Conservation (phyloP, 2,113 vertebrate genomes). For the Ginglymostoma cirratum region DNA sequence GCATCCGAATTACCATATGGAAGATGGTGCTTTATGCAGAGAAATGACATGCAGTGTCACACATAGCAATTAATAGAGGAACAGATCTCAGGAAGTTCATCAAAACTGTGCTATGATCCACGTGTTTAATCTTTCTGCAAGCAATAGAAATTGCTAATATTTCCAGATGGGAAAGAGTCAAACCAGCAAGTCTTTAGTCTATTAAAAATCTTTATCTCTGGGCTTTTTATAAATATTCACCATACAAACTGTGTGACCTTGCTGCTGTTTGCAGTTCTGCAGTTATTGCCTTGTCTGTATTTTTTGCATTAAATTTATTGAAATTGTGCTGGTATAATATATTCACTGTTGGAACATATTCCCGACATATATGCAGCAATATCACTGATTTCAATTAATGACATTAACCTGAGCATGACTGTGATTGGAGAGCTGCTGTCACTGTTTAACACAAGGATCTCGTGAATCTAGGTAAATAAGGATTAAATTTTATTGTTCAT, state of each 20-base stretch:
- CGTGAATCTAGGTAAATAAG: neutral
- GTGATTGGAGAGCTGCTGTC: neutral
- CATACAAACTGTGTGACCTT: neutral
- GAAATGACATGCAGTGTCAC: slow-evolving; percentile 35
- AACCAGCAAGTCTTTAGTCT: slow-evolving; percentile 10
- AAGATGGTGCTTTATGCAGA: slow-evolving; percentile 18
- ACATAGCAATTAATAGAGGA: slow-evolving; percentile 35
- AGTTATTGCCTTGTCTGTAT: neutral
- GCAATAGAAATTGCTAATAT: slow-evolving; percentile 26
- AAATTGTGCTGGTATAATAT: neutral
- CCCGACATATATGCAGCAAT: neutral
- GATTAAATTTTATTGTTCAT: neutral
- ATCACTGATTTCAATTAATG: slow-evolving; percentile 4
- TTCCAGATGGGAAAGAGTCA: slow-evolving; percentile 27
- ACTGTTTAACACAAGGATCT: neutral
- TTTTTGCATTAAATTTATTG: neutral
- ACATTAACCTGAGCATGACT: neutral
- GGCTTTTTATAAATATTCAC: neutral
- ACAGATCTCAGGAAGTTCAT: slow-evolving; percentile 34
- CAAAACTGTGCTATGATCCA: slow-evolving; percentile 33
- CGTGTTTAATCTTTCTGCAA: slow-evolving; percentile 11
- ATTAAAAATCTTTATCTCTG: neutral
- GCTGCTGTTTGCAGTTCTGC: neutral
- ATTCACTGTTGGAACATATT: slow-evolving; percentile 15
- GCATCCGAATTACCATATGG: slow-evolving; percentile 34